Evolutionary conservation across 2,888 invertebrate genomes (phyloP), one percentile per base, ranked within the genome.

Genomic region (Sarcophaga carnaria): DNA sequence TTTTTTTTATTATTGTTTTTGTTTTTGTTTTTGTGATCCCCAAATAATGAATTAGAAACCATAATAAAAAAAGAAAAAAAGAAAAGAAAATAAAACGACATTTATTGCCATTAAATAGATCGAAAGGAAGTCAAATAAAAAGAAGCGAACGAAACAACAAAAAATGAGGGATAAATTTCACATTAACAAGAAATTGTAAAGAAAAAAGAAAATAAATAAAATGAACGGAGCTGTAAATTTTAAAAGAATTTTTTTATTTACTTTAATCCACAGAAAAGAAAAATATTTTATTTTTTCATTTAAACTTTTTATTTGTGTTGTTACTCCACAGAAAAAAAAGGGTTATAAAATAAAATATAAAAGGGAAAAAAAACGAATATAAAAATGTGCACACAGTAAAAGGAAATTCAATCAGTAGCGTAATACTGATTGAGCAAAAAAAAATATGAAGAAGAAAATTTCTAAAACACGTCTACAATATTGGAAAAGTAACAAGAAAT

Each of bases 331-430:
- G 12, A 11, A 66, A 74, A 63, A 69, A 59, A 77, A 81, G 77
- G 77, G 72, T 22, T 80, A 54, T 45, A 77, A 74, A 67, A 80
- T 77, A 71, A 70, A 71, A 67, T 60, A 76, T n/a, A 66, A 67
- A 81, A 1, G 1, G 6, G 1, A 1, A 37, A 37, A 37, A 27
- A 37, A 37, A 37, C 6, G 37, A 37, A 37, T 6, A 37, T 37
- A 37, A 37, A 25, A 37, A 5, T 37, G 37, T 37, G 37, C 37
- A 37, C 37, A 5, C 37, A 37, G 37, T 37, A 37, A 37, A 62
- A 77, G 86, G 83, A 84, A 87, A 87, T 84, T 81, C 83, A 87
- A 87, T 87, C 88, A 86, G 72, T 86, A 81, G 25, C 49, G 49
- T 14, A 49, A 49, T 14, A 69, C 66, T 67, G 70, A 70, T 45